Percentiles rank a stretch among this genome's conserved stretches.
Conservation (phyloP, 2,888 invertebrate species). For the Drosophila rellima region DNA sequence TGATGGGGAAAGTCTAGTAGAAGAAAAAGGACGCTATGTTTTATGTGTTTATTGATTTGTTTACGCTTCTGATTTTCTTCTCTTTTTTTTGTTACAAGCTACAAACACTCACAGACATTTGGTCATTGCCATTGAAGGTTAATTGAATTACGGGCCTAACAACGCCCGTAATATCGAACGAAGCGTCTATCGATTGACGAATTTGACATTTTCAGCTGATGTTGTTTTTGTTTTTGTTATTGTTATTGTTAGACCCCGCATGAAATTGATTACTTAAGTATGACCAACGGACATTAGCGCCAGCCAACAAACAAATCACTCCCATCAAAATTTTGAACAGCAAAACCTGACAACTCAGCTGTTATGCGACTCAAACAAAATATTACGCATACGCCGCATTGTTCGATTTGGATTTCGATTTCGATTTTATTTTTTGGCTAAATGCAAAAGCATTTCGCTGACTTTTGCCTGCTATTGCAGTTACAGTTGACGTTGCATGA, state of each 20-base stretch:
- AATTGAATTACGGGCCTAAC: conserved; percentile 70
- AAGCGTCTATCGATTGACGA: conserved; percentile 43
- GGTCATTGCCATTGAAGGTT: conserved; percentile 68
- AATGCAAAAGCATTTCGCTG: not conserved
- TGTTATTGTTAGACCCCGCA: not conserved
- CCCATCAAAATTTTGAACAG: conserved; percentile 9
- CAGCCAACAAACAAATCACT: conserved; percentile 22
- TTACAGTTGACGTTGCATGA: conserved; percentile 64
- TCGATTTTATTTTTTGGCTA: not conserved
- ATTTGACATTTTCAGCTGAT: conserved; percentile 10
- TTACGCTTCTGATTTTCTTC: conserved; percentile 44
- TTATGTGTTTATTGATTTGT: conserved; percentile 45
- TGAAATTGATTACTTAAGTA: conserved; percentile 31
- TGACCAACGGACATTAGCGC: conserved; percentile 23
- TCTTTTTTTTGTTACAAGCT: conserved; percentile 15
- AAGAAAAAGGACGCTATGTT: conserved; percentile 8
- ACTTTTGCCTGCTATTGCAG: conserved; percentile 10
- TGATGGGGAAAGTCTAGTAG: conserved; percentile 6
- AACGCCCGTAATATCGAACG: conserved; percentile 39
- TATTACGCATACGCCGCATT: conserved; percentile 63
- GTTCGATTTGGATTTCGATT: conserved; percentile 13
- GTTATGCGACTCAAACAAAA: conserved; percentile 18
- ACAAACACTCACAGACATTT: conserved; percentile 13
- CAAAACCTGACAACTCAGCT: conserved; percentile 24
- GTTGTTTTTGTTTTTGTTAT: not conserved